Base-by-base conservation (phyloP, 2,797 vertebrate genomes). In the Lutjanus campechanus region DNA sequence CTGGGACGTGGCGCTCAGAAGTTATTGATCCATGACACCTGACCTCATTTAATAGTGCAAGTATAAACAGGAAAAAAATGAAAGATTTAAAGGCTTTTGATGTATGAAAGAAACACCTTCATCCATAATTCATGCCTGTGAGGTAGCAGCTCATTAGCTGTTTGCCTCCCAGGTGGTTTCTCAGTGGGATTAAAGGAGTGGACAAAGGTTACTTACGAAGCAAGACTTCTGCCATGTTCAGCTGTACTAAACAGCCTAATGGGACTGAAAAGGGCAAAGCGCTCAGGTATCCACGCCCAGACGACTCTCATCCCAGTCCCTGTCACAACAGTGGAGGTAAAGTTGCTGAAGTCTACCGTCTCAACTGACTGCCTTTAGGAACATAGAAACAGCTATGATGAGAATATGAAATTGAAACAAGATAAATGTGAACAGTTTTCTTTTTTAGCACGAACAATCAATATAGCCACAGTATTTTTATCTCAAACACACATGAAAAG, bases 281-380 rank as follows among this genome's bases (percentile, higher is more conserved):
- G 96, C 72, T 97, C 96, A 0, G 97, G 97, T 73, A 98, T 96
- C 97, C 97, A 97, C 79, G 97, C 96, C 97, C 97, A 98, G 64
- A 98, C 29, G 0, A 97, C 90, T 79, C 96, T 94, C 96, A 97
- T 98, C 92, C 96, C 96, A 25, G 95, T 96, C 19, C 86, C 91
- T 0, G 93, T 96, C 55, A 97, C 95, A 1, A 94, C 94, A 55
- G 83, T 91, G 72, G 97, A 98, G 86, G 73, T 93, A 82, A 97
- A 96, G 83, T 75, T 94, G 70, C 75, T 88, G 19, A 97, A 94
- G 86, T 97, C 95, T 88, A 97, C 95, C 0, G 92, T 93, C 81
- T 96, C 95, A 53, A 96, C 95, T 0, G 84, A 87, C 43, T 95
- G 95, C 91, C 97, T 97, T 88, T 5, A 0, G 0, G 4, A 81